Base-by-base conservation (phyloP, 1,140 invertebrate genomes). In the Papilio aristodemus region DNA sequence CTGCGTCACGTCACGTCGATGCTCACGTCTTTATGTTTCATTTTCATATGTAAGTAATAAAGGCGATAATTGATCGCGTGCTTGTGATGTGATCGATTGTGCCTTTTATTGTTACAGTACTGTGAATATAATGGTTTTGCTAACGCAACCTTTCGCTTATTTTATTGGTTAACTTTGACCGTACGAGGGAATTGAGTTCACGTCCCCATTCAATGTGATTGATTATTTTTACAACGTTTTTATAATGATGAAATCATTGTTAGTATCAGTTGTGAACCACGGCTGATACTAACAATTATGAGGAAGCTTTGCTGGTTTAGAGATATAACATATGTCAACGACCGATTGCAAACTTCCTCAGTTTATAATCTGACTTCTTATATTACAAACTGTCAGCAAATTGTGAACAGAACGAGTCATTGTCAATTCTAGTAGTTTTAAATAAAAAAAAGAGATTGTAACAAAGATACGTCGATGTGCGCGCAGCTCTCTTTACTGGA, bases 151-250 rank as follows among this genome's bases (percentile, higher is more conserved):
- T 64, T 64, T 38, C 14, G 39, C 11, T 64, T 62, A 62, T 62
- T 39, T 62, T 13, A n/a, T 62, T 62, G 59, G 59, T 62, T 64
- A 64, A 64, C 62, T 64, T 64, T 64, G 38, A 64, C 39, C 8
- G 38, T 64, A 64, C 39, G 38, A 64, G 38, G 62, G 43, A 64
- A 64, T 27, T 39, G 39, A 27, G 17, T 63, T 63, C 4, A 14
- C 19, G 27, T 32, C n/a, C 27, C 19, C 19, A 9, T 25, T 54
- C 46, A 5, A 17, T 10, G n/a, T n/a, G n/a, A n/a, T 54, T 25
- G 19, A 54, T 54, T 54, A 22, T 25, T 50, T 19, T 50, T 50
- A 50, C 19, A 50, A 50, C 11, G 46, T 54, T 25, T 13, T 22
- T 11, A 22, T 54, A 22, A 19, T 54, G 19, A 54, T 22, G 46